Conservation (phyloP, 2,888 invertebrate species). For the Polietes domitor region DNA sequence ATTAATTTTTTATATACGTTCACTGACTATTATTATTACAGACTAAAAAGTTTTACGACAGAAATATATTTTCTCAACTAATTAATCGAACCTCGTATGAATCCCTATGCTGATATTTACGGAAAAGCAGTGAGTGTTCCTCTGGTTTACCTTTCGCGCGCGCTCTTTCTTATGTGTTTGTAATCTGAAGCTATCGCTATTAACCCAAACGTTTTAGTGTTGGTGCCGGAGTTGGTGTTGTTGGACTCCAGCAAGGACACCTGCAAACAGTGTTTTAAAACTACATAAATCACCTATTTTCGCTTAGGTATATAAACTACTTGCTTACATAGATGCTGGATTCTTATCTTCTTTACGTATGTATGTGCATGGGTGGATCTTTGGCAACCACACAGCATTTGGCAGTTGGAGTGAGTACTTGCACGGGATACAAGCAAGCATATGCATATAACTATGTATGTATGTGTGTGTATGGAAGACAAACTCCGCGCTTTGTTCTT, state of each 20-base stretch:
- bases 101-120: background rate
- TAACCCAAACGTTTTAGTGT: background rate
- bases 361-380: background rate
- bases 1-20: too few species aligned
- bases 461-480: background rate
- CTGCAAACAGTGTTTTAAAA: slow-evolving; percentile 20
- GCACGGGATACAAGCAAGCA: background rate
- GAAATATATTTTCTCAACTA: background rate
- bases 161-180: background rate
- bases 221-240: too few species aligned
- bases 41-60: too few species aligned
- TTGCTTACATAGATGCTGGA: background rate
- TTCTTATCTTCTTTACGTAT: background rate
- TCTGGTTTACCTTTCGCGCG: slow-evolving; percentile 1
- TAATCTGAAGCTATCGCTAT: slow-evolving; percentile 1
- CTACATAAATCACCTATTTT: slow-evolving; percentile 32
- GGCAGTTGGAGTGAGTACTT: background rate
- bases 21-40: too few species aligned
- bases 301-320: slow-evolving; percentile 2
- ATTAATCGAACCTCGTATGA: background rate
- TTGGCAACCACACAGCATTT: background rate
- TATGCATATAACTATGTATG: background rate
- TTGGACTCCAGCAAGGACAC: too few species aligned
- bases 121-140: background rate
- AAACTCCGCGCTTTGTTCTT: background rate